These are phyloP conservation scores for Siderastrea siderea DNA, from an alignment of 92 coral and sea anemone genomes.

Conservation along the genomic window DNA sequence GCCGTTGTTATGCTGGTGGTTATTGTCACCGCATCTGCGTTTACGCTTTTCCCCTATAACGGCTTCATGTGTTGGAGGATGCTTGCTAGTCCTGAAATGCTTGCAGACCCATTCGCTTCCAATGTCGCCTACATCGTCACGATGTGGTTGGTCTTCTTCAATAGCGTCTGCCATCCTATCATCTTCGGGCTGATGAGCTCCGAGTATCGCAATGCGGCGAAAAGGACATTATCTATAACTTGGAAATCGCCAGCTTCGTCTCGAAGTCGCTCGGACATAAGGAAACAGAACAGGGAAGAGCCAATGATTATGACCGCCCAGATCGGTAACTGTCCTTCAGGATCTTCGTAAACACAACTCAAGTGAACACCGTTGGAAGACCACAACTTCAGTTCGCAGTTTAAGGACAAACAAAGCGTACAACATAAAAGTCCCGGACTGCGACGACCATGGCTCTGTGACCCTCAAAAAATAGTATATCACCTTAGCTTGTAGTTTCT, in stretches of 20 bases:
- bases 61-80: conserved; percentile 54
- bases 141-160: conserved; percentile 68
- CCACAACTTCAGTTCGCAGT: too few relatives aligned
- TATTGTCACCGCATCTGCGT: conserved; percentile 62
- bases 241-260: conserved; percentile 3
- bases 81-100: background rate
- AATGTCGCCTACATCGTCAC: conserved; percentile 58
- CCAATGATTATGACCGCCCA: conserved; percentile 22
- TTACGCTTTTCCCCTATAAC: conserved; percentile 76
- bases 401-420: too few relatives aligned
- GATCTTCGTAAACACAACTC: background rate
- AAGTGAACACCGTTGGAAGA: too few relatives aligned
- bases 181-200: conserved; percentile 82
- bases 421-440: too few relatives aligned
- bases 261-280: conserved; percentile 6
- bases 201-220: conserved; percentile 77
- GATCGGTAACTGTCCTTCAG: conserved; percentile 13
- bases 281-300: background rate
- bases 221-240: conserved; percentile 56
- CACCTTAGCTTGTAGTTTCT: too few relatives aligned
- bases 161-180: conserved; percentile 79
- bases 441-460: too few relatives aligned
- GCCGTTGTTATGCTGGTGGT: conserved; percentile 81
- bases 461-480: too few relatives aligned
- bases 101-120: background rate